These are phyloP conservation scores for Peromyscus maniculatus DNA, from an alignment of 2,113 vertebrate genomes.

Conservation along the genomic window DNA sequence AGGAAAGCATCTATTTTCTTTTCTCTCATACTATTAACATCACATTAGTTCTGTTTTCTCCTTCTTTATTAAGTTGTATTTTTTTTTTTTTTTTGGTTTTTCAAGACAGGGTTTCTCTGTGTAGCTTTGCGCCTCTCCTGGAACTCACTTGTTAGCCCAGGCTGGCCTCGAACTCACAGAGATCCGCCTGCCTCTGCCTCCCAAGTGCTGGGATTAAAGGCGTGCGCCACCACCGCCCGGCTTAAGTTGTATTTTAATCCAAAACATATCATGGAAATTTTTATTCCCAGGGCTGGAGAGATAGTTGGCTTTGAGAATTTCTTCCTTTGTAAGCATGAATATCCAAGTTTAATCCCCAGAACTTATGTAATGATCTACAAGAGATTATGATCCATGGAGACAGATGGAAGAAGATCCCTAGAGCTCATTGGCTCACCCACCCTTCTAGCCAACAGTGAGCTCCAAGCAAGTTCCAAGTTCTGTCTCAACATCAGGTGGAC, in stretches of 20 bases:
- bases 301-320: neutral
- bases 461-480: too few relatives aligned
- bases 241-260: neutral
- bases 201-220: too few relatives aligned
- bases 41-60: neutral
- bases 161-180: too few relatives aligned
- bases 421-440: neutral
- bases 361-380: neutral
- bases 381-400: neutral
- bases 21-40: neutral
- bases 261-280: neutral
- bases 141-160: too few relatives aligned
- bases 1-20: neutral
- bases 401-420: neutral
- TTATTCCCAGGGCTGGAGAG: neutral
- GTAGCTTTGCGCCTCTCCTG: too few relatives aligned
- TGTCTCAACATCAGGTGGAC: neutral
- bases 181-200: too few relatives aligned
- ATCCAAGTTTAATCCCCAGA: neutral
- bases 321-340: neutral
- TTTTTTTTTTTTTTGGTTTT: too few relatives aligned
- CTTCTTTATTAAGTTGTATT: neutral
- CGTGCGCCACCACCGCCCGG: too few relatives aligned
- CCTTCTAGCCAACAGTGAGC: neutral
- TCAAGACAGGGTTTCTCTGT: too few relatives aligned